Conservation (phyloP, 2,888 invertebrate genomes). For the Euclidia mi region DNA sequence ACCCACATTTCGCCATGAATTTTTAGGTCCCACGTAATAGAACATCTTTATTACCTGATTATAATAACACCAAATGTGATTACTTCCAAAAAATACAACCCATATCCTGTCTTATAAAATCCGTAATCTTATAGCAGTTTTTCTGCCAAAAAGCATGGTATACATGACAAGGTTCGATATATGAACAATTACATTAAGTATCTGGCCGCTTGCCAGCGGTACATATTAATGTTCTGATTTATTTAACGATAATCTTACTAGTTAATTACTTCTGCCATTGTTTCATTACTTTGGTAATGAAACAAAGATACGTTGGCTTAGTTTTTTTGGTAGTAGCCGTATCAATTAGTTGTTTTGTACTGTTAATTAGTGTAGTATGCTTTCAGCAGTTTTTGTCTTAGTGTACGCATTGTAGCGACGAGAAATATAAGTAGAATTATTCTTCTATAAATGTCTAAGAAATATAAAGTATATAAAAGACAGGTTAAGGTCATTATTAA, state of each 20-base stretch:
- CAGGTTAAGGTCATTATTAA: no score
- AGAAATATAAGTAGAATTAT: no score
- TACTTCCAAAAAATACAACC: no score
- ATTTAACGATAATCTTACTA: conserved; percentile 48
- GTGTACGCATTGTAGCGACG: no score
- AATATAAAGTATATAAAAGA: no score
- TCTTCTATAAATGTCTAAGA: no score
- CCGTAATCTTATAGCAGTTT: conserved; percentile 15
- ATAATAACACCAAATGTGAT: no score
- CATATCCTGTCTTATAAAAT: conserved; percentile 21
- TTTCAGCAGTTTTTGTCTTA: not conserved
- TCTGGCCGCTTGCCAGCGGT: conserved; percentile 55
- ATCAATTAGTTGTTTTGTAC: not conserved
- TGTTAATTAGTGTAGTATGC: not conserved
- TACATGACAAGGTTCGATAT: conserved; percentile 52
- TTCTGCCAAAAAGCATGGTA: conserved; percentile 37
- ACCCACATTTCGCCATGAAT: no score
- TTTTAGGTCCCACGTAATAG: no score
- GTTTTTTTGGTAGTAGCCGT: not conserved
- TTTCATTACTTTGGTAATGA: conserved; percentile 7
- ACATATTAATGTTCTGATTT: conserved; percentile 47
- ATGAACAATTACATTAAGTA: conserved; percentile 67
- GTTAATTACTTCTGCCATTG: conserved; percentile 30
- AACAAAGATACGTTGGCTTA: not conserved
- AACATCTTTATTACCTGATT: no score